Conservation (phyloP, 2,797 vertebrate species). For the Buceros bicornis region DNA sequence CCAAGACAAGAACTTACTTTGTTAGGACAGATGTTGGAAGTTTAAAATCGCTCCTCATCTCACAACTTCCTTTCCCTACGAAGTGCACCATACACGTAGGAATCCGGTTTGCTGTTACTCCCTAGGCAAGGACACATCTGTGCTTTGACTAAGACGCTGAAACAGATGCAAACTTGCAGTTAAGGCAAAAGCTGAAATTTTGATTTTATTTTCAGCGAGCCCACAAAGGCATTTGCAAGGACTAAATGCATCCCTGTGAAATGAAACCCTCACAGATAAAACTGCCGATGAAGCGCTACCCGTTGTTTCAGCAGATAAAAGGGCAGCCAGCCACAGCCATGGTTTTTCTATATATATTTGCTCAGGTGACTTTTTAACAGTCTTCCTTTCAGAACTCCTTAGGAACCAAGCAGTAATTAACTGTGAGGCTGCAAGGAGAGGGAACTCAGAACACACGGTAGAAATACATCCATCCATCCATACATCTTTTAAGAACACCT, state of each 20-base stretch:
- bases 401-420: constrained; percentile 2
- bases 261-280: background rate
- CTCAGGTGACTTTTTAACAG: background rate
- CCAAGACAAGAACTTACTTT: background rate
- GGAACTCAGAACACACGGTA: background rate
- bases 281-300: background rate
- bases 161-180: background rate
- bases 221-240: background rate
- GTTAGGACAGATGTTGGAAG: background rate
- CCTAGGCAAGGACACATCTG: background rate
- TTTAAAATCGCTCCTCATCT: background rate
- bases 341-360: background rate
- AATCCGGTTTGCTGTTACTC: background rate
- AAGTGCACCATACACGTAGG: background rate
- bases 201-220: background rate
- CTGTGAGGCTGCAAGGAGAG: background rate
- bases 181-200: background rate
- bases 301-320: background rate
- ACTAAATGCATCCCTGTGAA: background rate
- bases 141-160: background rate
- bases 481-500: background rate
- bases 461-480: background rate
- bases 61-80: background rate
- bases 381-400: background rate
- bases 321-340: background rate